phyloP scores from a whole-genome alignment of 2,797 vertebrate species.

The Xenopus petersii region DNA sequence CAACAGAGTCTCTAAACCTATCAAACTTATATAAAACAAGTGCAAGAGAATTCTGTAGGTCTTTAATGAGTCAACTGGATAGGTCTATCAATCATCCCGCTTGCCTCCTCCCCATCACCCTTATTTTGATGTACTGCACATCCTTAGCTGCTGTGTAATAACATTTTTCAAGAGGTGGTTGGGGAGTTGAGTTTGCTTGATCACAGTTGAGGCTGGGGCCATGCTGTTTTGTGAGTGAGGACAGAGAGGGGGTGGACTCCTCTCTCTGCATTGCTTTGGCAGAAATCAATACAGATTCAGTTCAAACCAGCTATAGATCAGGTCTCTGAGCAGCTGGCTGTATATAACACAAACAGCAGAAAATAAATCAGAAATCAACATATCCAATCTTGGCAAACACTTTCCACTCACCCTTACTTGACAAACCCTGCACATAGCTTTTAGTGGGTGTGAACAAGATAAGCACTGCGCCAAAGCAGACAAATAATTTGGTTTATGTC shows the following conservation, averaged over 20 bases:
- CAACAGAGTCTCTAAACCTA: too few species aligned
- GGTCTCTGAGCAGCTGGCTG: constrained; percentile 54
- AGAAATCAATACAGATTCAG: constrained; percentile 77
- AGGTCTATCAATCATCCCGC: constrained; percentile 21
- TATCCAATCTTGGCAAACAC: constrained; percentile 12
- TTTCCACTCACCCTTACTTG: background rate
- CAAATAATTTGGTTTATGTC: background rate
- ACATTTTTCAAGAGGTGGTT: constrained; percentile 38
- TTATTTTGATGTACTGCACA: constrained; percentile 31
- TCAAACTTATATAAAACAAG: background rate
- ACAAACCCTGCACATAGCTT: background rate
- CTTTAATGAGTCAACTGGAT: constrained; percentile 33
- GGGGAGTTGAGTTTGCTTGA: constrained; percentile 39
- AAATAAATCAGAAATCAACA: constrained; percentile 17
- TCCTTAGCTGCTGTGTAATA: constrained; percentile 37
- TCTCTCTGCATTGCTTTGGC: constrained; percentile 66
- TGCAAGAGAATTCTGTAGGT: constrained; percentile 9
- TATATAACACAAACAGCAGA: constrained; percentile 35
- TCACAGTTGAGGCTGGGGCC: constrained; percentile 31
- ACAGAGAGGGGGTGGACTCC: constrained; percentile 57
- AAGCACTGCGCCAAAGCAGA: background rate
- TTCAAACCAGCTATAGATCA: constrained; percentile 66
- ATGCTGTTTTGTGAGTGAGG: constrained; percentile 46
- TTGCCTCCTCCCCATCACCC: constrained; percentile 1
- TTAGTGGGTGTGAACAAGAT: background rate